These are phyloP conservation scores for Caiman crocodilus DNA, from an alignment of 2,797 vertebrate species.

Conservation along the genomic window DNA sequence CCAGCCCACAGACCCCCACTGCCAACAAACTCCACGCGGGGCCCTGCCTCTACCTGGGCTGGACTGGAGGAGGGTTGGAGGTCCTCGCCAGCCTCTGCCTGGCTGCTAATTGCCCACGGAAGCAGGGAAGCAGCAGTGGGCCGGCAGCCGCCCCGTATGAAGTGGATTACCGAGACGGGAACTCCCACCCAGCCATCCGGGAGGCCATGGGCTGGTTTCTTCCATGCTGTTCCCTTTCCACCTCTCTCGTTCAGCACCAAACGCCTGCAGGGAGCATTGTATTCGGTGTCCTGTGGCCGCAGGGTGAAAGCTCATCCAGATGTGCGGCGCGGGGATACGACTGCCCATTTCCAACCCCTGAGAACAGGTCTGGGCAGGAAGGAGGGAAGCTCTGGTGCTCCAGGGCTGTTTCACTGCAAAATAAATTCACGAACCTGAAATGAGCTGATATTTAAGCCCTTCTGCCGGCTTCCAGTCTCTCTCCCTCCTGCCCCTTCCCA, in stretches of 20 bases:
- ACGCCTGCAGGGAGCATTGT: too few species aligned
- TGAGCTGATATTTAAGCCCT: not conserved
- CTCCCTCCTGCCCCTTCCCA: not conserved
- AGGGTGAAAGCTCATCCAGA: not conserved
- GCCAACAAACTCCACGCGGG: not conserved
- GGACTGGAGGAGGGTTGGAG: not conserved
- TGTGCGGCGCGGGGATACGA: not conserved
- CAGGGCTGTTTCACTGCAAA: not conserved
- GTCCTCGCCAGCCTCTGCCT: not conserved
- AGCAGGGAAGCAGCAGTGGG: not conserved
- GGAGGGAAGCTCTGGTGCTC: not conserved
- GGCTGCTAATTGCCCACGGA: not conserved
- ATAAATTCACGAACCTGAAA: not conserved
- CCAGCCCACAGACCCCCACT: rapidly evolving
- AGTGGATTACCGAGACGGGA: not conserved
- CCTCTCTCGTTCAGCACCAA: too few species aligned
- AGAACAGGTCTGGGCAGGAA: not conserved
- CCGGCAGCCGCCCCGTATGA: not conserved
- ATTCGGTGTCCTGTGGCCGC: too few species aligned
- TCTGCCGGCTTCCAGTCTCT: not conserved
- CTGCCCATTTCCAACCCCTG: not conserved
- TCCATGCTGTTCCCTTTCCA: too few species aligned
- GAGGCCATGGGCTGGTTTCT: not conserved
- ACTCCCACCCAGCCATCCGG: not conserved
- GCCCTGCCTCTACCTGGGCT: slow-evolving; percentile 15